phyloP scores from a whole-genome alignment of 2,797 vertebrate genomes.

The Poecile montanus region DNA sequence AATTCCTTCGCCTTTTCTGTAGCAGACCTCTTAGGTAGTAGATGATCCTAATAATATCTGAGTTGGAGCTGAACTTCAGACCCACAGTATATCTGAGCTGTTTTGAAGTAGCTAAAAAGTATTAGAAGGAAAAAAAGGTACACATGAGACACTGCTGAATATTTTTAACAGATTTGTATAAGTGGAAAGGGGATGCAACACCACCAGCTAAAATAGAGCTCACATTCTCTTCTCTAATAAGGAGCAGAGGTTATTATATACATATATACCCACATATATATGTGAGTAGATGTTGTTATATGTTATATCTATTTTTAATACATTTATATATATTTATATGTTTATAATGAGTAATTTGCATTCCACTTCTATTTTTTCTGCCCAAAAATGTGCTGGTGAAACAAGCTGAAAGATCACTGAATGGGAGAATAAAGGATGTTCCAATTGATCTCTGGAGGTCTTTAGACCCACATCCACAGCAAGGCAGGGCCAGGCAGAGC shows the following conservation, averaged over 20 bases:
- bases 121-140: neutral
- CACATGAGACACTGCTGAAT: neutral
- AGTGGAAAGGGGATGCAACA: neutral
- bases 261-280: too few species aligned
- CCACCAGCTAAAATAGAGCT: neutral
- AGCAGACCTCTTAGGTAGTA: neutral
- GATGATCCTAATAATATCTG: conserved; percentile 32
- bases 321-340: neutral
- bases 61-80: conserved; percentile 22
- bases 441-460: neutral
- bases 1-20: conserved; percentile 8
- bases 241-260: neutral
- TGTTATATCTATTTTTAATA: neutral
- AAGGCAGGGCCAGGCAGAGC: neutral
- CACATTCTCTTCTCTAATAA: neutral
- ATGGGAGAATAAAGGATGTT: neutral
- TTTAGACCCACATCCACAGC: neutral
- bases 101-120: conserved; percentile 25
- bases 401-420: neutral
- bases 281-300: neutral
- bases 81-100: neutral
- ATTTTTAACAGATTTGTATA: neutral
- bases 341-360: neutral
- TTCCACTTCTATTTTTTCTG: neutral
- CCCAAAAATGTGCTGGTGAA: neutral